These are phyloP conservation scores for Penaeus chinensis DNA, from an alignment of 1,140 invertebrate species.

Conservation along the genomic window DNA sequence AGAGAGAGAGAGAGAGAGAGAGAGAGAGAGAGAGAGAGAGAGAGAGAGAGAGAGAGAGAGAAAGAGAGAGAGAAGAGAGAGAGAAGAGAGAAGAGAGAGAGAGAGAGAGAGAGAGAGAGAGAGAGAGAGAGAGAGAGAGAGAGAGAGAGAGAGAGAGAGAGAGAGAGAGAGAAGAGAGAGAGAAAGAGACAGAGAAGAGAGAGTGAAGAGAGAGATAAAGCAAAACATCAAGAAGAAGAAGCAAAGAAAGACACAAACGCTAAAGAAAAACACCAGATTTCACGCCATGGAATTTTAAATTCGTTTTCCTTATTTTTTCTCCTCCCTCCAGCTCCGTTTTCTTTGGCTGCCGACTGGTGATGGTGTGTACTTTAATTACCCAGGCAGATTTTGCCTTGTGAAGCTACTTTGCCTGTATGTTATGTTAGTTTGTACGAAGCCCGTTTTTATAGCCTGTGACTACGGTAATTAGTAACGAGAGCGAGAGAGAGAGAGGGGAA, in stretches of 20 bases:
- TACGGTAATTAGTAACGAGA: too few species aligned
- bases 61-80: background rate
- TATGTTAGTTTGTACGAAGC: too few species aligned
- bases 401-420: too few species aligned
- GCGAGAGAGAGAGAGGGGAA: background rate
- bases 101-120: too few species aligned
- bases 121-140: background rate
- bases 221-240: slow-evolving; percentile 5
- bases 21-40: slow-evolving; percentile 23
- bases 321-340: too few species aligned
- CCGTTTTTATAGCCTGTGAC: too few species aligned
- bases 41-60: background rate
- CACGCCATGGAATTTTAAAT: too few species aligned
- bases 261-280: background rate
- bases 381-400: too few species aligned
- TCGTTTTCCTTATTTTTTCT: too few species aligned
- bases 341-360: too few species aligned
- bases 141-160: slow-evolving; percentile 34
- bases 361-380: too few species aligned
- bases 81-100: background rate
- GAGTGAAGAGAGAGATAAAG: background rate
- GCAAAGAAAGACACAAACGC: background rate
- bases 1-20: slow-evolving; percentile 24
- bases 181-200: background rate
- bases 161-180: slow-evolving; percentile 16